Evolutionary conservation across 2,113 vertebrate species (phyloP).

Genomic region (Ranitomeya imitator): DNA sequence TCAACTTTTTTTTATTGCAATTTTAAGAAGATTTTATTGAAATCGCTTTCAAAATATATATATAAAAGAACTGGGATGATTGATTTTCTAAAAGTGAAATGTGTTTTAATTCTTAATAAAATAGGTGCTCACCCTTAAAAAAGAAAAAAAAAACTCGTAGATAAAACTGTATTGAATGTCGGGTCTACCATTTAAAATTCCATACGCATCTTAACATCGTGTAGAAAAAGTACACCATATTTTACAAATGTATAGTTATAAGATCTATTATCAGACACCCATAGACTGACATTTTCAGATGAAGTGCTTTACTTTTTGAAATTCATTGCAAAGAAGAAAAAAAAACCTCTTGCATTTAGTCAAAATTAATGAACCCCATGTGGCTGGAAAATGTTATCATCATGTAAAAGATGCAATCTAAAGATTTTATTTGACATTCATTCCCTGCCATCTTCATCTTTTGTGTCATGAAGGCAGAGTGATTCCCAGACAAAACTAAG

Average conservation of each 20-base stretch:
- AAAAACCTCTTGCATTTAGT: conserved; percentile 68
- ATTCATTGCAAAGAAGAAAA: conserved; percentile 60
- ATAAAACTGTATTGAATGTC: conserved; percentile 69
- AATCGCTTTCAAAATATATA: conserved; percentile 72
- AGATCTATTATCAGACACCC: conserved; percentile 72
- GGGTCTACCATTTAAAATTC: conserved; percentile 72
- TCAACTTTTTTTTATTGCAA: neutral
- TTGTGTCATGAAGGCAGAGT: conserved; percentile 58
- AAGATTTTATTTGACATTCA: conserved; percentile 67
- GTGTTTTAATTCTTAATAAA: conserved; percentile 55
- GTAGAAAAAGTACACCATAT: conserved; percentile 67
- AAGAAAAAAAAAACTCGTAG: conserved; percentile 61
- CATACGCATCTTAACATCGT: conserved; percentile 68
- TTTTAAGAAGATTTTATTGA: neutral
- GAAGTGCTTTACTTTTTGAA: conserved; percentile 64
- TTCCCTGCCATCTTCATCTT: conserved; percentile 68
- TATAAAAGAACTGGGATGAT: conserved; percentile 65
- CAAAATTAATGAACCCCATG: conserved; percentile 70
- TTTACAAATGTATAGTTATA: conserved; percentile 74
- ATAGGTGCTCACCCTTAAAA: conserved; percentile 64
- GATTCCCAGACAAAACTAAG: conserved; percentile 60
- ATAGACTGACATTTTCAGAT: conserved; percentile 67
- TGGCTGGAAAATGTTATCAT: conserved; percentile 63
- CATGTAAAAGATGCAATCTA: conserved; percentile 64
- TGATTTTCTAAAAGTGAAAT: conserved; percentile 64